Evolutionary conservation across 2,113 vertebrate genomes (phyloP), one percentile per base, ranked within the genome.

Genomic region (Carassius carassius): DNA sequence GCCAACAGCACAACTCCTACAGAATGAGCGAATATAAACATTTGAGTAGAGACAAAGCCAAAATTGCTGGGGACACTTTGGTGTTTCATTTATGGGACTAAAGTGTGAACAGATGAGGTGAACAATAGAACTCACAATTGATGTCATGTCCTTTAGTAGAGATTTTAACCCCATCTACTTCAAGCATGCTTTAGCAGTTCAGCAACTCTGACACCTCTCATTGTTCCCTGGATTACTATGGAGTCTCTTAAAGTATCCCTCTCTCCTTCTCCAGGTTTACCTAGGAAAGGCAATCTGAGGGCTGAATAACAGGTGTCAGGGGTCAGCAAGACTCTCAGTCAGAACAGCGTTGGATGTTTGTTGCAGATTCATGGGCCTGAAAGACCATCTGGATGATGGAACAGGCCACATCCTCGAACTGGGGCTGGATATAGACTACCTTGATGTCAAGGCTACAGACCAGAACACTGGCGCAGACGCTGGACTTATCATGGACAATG

Each of bases 311-410:
- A 93, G 90, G 32, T 86, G 85, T 86, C 86, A 85, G 88, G 62
- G 60, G 85, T 88, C 73, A 16, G 89, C 88, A 91, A 75, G 75
- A 82, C 82, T 82, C 82, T 82, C 37, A 16, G 81, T 85, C 82
- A 85, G 94, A 91, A 95, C 94, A 92, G 96, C 95, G 92, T 94
- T 96, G 94, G 95, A 95, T 95, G 95, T 95, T 93, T 94, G 91
- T 87, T 94, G 94, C 94, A 95, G 93, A 94, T 96, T 97, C 96
- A 99, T 99, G 98, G 98, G 97, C 95, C 95, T 98, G 94, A 97
- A 99, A 94, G 96, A 97, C 95, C 97, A 97, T 91, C 95, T 95
- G 91, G 96, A 95, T 89, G 95, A 95, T 93, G 93, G 89, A 91
- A 87, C 91, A 80, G 92, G 91, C 89, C 92, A 86, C 88, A 92